Percentiles rank a stretch among this genome's conserved stretches.
Conservation (phyloP, 2,888 invertebrate genomes). For the Sinodicranocentrus sp. region DNA sequence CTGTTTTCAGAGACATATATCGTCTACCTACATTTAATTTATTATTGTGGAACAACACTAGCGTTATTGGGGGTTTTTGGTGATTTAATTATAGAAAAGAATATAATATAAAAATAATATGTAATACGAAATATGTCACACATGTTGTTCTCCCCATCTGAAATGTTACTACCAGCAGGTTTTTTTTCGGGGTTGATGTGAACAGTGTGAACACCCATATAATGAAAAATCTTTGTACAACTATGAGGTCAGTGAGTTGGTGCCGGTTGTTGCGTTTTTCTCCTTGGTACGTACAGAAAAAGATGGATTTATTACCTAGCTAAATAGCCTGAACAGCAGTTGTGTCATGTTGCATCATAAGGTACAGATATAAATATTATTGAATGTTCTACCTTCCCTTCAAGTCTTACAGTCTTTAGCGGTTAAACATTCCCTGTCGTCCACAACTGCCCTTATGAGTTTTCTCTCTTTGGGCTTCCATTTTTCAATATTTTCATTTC, state of each 20-base stretch:
- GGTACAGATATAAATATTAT: slow-evolving; percentile 30
- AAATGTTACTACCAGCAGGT: slow-evolving; percentile 1
- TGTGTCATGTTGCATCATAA: slow-evolving; percentile 53
- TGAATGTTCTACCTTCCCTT: slow-evolving; percentile 10
- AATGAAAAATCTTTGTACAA: slow-evolving; percentile 34
- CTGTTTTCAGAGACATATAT: too few relatives aligned
- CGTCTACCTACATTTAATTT: too few relatives aligned
- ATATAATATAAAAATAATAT: not conserved
- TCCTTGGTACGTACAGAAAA: slow-evolving; percentile 12
- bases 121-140: not conserved
- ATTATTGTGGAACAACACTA: too few relatives aligned
- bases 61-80: not conserved
- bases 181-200: not conserved
- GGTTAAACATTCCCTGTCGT: too few relatives aligned
- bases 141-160: not conserved
- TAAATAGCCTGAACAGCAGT: slow-evolving; percentile 42
- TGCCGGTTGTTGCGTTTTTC: not conserved
- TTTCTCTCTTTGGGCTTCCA: too few relatives aligned
- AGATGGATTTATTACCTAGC: slow-evolving; percentile 41
- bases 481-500: too few relatives aligned
- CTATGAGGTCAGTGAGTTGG: slow-evolving; percentile 46
- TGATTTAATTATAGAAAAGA: slow-evolving; percentile 5
- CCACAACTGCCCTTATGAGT: too few relatives aligned
- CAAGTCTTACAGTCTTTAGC: not conserved
- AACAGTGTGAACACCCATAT: not conserved